Conservation (phyloP, 2,797 vertebrate species). For the Melanotaenia maccullochi region DNA sequence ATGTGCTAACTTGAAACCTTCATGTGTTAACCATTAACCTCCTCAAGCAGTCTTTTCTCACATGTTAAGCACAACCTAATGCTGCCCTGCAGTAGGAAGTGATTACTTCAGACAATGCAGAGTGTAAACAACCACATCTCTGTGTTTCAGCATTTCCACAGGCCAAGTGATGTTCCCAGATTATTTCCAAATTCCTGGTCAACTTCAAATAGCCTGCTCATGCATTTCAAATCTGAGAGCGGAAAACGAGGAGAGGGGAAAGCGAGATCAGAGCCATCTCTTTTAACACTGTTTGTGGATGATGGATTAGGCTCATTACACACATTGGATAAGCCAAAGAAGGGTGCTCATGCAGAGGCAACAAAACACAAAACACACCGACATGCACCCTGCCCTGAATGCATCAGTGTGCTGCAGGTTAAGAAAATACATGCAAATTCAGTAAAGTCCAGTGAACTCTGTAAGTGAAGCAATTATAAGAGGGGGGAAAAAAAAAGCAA, state of each 20-base stretch:
- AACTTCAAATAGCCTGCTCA: conserved; percentile 39
- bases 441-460: not conserved
- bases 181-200: conserved; percentile 47
- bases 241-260: not conserved
- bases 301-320: conserved; percentile 48
- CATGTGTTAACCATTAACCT: conserved; percentile 73
- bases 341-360: conserved; percentile 15
- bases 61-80: conserved; percentile 37
- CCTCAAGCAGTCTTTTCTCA: conserved; percentile 42
- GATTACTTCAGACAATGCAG: conserved; percentile 28
- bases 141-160: conserved; percentile 23
- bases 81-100: conserved; percentile 48
- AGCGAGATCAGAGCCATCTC: conserved; percentile 33
- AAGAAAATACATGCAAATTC: not conserved
- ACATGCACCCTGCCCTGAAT: not conserved
- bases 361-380: conserved; percentile 36
- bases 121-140: conserved; percentile 49
- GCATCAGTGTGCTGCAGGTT: not conserved
- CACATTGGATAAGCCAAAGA: conserved; percentile 16
- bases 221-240: conserved; percentile 19
- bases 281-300: conserved; percentile 41
- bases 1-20: conserved; percentile 66
- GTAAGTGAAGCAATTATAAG: not conserved
- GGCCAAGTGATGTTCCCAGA: conserved; percentile 30
- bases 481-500: not conserved